These are phyloP conservation scores for Perizoma flavofasciatum DNA, from an alignment of 2,888 invertebrate genomes.

Conservation along the genomic window DNA sequence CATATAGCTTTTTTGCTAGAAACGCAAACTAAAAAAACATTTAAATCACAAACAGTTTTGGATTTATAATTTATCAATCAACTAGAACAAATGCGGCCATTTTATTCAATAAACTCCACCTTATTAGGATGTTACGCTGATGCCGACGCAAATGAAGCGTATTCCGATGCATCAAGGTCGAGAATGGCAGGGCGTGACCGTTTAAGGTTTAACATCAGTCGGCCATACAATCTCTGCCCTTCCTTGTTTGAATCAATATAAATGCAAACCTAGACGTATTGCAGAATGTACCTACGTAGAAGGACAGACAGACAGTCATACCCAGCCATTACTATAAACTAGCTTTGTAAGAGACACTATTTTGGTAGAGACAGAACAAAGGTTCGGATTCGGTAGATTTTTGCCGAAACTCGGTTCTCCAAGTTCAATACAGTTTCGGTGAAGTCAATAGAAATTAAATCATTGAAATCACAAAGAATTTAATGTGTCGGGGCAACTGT, in stretches of 20 bases:
- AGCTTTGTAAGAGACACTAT: constrained; percentile 2
- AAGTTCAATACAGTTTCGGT: too few relatives aligned
- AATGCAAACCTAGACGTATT: constrained; percentile 24
- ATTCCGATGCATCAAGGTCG: constrained; percentile 33
- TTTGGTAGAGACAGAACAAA: neutral
- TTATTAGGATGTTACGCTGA: constrained; percentile 29
- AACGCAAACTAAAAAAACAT: too few relatives aligned
- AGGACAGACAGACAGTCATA: constrained; percentile 12
- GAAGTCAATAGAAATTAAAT: too few relatives aligned
- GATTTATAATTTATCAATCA: too few relatives aligned
- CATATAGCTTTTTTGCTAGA: too few relatives aligned
- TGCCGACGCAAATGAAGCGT: constrained; percentile 23
- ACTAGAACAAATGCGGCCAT: constrained; percentile 9
- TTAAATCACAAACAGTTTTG: too few relatives aligned
- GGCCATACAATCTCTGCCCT: constrained; percentile 33
- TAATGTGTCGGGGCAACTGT: too few relatives aligned
- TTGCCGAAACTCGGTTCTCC: too few relatives aligned
- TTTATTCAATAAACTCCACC: constrained; percentile 21
- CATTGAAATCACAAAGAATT: too few relatives aligned
- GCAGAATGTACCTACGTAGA: constrained; percentile 9
- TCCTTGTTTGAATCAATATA: constrained; percentile 31
- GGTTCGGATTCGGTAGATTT: neutral
- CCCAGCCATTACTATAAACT: constrained; percentile 8
- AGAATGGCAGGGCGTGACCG: constrained; percentile 21
- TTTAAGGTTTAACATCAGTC: constrained; percentile 27